Base-by-base conservation (phyloP, 1,140 invertebrate species). In the Drosophila kurseongensis region DNA sequence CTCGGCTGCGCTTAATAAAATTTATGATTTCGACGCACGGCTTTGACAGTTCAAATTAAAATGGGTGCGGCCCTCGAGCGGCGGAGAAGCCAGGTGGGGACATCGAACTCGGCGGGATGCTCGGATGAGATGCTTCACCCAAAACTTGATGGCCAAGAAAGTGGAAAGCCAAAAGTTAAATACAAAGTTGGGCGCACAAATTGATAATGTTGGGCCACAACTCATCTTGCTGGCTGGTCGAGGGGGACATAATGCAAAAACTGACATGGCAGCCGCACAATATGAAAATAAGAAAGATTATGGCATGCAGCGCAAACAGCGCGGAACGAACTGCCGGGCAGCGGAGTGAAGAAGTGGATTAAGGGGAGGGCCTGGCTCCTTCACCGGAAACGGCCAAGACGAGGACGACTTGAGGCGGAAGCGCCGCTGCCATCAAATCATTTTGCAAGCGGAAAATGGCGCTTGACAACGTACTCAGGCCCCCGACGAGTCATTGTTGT, bases 31-130 rank as follows among this genome's bases (percentile, higher is more conserved):
- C 77, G 69, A 84, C 73, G 84, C 77, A 90, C 85, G 80, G 69
- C 85, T 89, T 83, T 89, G 84, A 89, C 84, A 89, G 84, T 90
- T 89, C 62, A 89, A 89, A 89, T 89, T 89, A 89, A 89, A 89
- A 89, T 80, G 84, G 84, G 65, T 80, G 73, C 61, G 80, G 75
- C 65, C 72, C 55, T 45, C 18, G 58, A 12, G 60, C 27, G 16
- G 2, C 5, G 45, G 38, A 55, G 23, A 29, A 27, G 51, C 50
- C 62, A 57, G 48, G 57, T 65, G 55, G 40, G 41, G 48, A 57
- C 55, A 52, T 45, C 29, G 41, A 52, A 36, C 45, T 48, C 7
- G 42, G 36, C 18, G 45, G 38, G 6, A 13, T n/a, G n/a, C n/a
- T n/a, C n/a, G n/a, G 14, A 5, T 5, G 29, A 51, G 14, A 9